phyloP scores from a whole-genome alignment of 2,113 vertebrate genomes.

The Rallus limicola region DNA sequence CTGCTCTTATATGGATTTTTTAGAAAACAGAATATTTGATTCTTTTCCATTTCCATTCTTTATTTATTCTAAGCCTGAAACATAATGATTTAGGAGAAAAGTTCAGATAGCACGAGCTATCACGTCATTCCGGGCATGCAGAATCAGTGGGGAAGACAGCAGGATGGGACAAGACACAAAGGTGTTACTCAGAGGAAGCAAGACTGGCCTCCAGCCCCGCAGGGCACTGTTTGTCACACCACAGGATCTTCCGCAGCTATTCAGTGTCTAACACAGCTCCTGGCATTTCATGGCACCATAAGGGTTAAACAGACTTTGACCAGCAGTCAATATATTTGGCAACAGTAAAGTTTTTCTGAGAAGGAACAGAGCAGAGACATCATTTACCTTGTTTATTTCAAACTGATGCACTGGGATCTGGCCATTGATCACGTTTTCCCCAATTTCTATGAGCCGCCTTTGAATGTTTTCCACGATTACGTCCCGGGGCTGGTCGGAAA shows the following conservation, averaged over 20 bases:
- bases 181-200: neutral
- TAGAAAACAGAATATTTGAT: neutral
- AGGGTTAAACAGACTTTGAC: neutral
- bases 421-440: constrained; percentile 88
- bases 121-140: neutral
- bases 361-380: neutral
- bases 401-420: constrained; percentile 84
- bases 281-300: neutral
- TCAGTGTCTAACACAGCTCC: neutral
- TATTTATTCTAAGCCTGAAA: neutral
- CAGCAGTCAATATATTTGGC: neutral
- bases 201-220: neutral
- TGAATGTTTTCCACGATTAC: constrained; percentile 97
- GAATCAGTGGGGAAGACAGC: neutral
- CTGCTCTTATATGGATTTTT: neutral
- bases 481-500: constrained; percentile 94
- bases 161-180: neutral
- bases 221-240: neutral
- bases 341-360: neutral
- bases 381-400: constrained; percentile 95
- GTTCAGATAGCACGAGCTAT: neutral
- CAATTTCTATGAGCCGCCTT: constrained; percentile 89
- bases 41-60: neutral
- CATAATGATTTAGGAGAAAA: neutral
- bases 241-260: neutral